Evolutionary conservation across 2,113 vertebrate species (phyloP), one percentile per base, ranked within the genome.

Genomic region (Ardeotis arabs): DNA sequence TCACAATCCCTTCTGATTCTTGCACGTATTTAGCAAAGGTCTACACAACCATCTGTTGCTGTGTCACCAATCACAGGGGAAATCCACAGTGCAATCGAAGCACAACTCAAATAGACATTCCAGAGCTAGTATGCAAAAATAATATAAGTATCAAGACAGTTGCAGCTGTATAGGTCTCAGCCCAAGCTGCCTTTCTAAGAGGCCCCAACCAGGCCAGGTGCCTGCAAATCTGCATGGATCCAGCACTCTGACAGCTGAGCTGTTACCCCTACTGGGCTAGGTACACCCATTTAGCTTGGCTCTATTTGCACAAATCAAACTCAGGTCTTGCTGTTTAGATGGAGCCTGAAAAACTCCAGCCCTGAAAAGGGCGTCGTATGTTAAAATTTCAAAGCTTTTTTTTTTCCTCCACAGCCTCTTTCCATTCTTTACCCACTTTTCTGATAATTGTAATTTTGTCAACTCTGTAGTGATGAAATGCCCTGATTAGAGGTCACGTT

Each of bases 91-190:
- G 63, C 74, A n/a, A 31, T 5, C 44, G 13, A 18, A 63, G 45
- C 60, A 73, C 20, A 29, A 1, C 14, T 20, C 37, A 25, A 22
- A 72, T 0, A 33, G 53, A 63, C 6, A 24, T 17, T 55, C 22
- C 45, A 60, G 39, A 70, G 35, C 39, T 59, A 47, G 33, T 0
- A 50, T 4, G 15, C 19, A 56, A 11, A 74, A 49, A 13, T 0
- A 37, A 23, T 11, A 5, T 5, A 20, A 27, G 35, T 0, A 67
- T 7, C 62, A 56, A 39, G 18, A 0, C 2, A 9, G n/a, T 2
- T 25, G 39, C 45, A 90, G 58, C 20, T 22, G 25, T 44, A 13
- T 0, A 45, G 33, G 9, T 63, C 29, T 44, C 59, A 89, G 91
- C 25, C 88, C 80, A 78, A 44, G 24, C 14, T 22, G 33, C 35